These are phyloP conservation scores for Nasua narica DNA, from an alignment of 2,797 vertebrate species.

Conservation along the genomic window DNA sequence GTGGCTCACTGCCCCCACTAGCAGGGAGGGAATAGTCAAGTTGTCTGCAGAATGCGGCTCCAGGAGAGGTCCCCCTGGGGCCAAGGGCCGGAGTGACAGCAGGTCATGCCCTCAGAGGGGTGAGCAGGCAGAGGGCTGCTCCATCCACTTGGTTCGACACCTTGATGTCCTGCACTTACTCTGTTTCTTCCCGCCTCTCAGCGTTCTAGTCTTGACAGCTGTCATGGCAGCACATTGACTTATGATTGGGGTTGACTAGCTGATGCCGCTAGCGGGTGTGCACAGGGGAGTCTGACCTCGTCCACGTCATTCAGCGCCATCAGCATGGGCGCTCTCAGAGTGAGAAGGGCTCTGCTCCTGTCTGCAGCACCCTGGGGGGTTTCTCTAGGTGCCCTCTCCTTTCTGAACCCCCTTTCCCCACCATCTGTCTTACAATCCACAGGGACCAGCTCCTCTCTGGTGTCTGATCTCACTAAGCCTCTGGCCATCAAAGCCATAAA, in stretches of 20 bases:
- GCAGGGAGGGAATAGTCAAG: neutral
- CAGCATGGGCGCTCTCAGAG: too few relatives aligned
- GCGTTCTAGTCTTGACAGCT: neutral
- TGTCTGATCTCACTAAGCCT: neutral
- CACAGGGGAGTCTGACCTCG: neutral
- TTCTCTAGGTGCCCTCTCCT: neutral
- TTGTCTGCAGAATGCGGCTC: neutral
- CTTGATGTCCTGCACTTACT: too few relatives aligned
- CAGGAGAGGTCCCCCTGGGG: neutral
- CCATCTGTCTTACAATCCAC: neutral
- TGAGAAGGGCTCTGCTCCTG: neutral
- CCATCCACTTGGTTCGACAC: neutral
- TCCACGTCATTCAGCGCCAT: neutral
- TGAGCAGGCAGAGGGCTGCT: neutral
- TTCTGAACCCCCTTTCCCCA: rapidly evolving
- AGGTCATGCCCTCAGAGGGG: rapidly evolving
- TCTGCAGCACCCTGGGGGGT: neutral
- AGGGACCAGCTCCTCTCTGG: neutral
- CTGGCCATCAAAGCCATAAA: neutral
- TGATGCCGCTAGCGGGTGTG: rapidly evolving
- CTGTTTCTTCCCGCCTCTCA: neutral
- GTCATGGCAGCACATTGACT: rapidly evolving
- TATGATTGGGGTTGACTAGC: neutral
- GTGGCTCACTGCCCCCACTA: neutral
- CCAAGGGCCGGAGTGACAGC: neutral